Evolutionary conservation across 1,140 invertebrate species (phyloP), one percentile per base, ranked within the genome.

Genomic region (Hypothenemus hampei): DNA sequence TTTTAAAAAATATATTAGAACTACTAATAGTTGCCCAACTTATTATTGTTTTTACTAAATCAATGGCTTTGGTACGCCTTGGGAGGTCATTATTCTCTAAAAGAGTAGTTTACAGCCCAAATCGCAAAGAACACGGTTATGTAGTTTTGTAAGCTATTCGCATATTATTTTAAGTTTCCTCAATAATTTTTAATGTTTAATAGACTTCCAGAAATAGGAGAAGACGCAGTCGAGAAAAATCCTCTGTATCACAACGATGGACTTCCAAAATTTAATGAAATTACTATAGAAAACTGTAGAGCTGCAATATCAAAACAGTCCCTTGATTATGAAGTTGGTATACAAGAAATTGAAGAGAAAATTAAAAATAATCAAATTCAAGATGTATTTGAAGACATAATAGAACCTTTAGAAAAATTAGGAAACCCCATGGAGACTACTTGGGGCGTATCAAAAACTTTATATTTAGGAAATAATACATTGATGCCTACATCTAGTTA

Each of bases 131-230:
- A 13, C 39, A 53, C 22, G 50, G 50, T 10, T 53, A 21, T 13
- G 21, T 53, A 16, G 40, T 53, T 22, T 33, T 53, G 50, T 53
- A 44, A 53, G 50, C 5, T 13, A 13, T 43, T 18, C 22, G 36
- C 4, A 35, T 43, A 6, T 10, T 15, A 24, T 23, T 19, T 39
- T n/a, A 0, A 3, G n/a, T 43, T 43, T 21, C 36, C 15, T 4
- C 22, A 35, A 15, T 22, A 20, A 3, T 47, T 33, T 24, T 41
- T 35, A 47, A 13, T 35, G 7, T 44, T 63, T 77, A 75, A 68
- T 69, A 95, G 92, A 59, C 80, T 95, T 49, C 93, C 93, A 35
- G 91, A 95, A 80, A 87, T 94, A 39, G 90, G 91, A 4, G 83
- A 87, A 67, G 89, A 93, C 65, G 75, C 80, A 62, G 77, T 79